These are phyloP conservation scores for Stratiolaelaps scimitus DNA, from an alignment of 1,140 invertebrate genomes.

Conservation along the genomic window DNA sequence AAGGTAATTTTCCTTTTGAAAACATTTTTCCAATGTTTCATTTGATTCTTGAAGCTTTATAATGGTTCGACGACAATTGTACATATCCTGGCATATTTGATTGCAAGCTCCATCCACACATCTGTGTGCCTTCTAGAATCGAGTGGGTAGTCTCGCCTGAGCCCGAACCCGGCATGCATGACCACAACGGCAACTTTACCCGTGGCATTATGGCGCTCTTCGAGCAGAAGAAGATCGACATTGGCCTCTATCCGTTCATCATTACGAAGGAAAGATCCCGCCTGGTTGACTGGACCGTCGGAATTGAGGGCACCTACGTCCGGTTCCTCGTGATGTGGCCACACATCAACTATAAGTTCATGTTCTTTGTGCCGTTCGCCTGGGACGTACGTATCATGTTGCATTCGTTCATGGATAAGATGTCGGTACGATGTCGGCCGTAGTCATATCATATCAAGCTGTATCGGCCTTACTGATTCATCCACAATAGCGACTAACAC, in stretches of 20 bases:
- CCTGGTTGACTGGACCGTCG: background rate
- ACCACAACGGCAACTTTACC: slow-evolving; percentile 4
- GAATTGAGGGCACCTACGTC: background rate
- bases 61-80: too few species aligned
- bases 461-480: background rate
- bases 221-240: background rate
- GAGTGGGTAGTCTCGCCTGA: slow-evolving; percentile 5
- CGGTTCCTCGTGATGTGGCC: slow-evolving; percentile 50
- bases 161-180: slow-evolving; percentile 2
- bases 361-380: slow-evolving; percentile 73
- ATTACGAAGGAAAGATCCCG: background rate
- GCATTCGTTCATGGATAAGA: background rate
- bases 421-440: background rate
- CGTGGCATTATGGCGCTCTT: slow-evolving; percentile 5
- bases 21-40: too few species aligned
- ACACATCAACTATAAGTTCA: slow-evolving; percentile 54
- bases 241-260: slow-evolving; percentile 20
- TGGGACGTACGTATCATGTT: slow-evolving; percentile 39
- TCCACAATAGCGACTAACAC: slow-evolving; percentile 47
- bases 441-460: slow-evolving; percentile 16
- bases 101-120: too few species aligned
- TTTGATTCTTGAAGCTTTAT: too few species aligned
- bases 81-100: background rate
- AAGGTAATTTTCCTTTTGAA: too few species aligned
- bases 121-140: background rate